Percentiles rank a stretch among this genome's conserved stretches.
Conservation (phyloP, 1,140 invertebrate species). For the Oryctes rhinoceros region DNA sequence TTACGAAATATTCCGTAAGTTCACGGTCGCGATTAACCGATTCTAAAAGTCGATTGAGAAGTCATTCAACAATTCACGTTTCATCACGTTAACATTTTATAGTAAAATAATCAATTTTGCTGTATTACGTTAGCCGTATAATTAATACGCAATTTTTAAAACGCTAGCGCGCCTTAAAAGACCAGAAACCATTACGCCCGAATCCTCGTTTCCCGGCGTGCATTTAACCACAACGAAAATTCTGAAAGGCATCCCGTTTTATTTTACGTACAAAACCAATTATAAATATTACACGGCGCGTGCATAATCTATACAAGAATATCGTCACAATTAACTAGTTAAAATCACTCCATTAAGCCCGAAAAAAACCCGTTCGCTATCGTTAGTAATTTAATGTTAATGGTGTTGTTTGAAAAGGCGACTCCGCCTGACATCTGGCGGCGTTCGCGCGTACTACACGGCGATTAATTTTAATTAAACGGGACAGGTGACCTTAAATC, state of each 20-base stretch:
- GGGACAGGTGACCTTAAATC: slow-evolving; percentile 33
- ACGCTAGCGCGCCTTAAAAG: too few relatives aligned
- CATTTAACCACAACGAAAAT: background rate
- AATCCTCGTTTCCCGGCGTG: background rate
- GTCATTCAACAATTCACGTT: too few relatives aligned
- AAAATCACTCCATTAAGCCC: slow-evolving; percentile 21
- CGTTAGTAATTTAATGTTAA: slow-evolving; percentile 36
- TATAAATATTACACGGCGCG: slow-evolving; percentile 16
- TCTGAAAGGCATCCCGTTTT: background rate
- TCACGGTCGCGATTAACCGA: too few relatives aligned
- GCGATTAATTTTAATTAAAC: slow-evolving; percentile 35
- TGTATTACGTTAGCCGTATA: too few relatives aligned
- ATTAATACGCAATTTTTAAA: too few relatives aligned
- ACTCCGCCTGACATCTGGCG: slow-evolving; percentile 25
- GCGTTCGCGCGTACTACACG: slow-evolving; percentile 28
- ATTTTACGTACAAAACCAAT: background rate
- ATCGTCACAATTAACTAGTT: slow-evolving; percentile 25
- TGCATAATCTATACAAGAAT: slow-evolving; percentile 1
- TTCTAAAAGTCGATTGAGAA: too few relatives aligned
- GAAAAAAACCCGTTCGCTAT: background rate
- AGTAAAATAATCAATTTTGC: too few relatives aligned
- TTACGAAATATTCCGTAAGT: too few relatives aligned
- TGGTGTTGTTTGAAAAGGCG: slow-evolving; percentile 36
- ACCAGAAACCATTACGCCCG: too few relatives aligned
- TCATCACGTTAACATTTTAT: too few relatives aligned